Percentiles rank a stretch among this genome's conserved stretches.
Conservation (phyloP, 2,888 invertebrate genomes). For the Pseudococcus jackbeardsleyi region DNA sequence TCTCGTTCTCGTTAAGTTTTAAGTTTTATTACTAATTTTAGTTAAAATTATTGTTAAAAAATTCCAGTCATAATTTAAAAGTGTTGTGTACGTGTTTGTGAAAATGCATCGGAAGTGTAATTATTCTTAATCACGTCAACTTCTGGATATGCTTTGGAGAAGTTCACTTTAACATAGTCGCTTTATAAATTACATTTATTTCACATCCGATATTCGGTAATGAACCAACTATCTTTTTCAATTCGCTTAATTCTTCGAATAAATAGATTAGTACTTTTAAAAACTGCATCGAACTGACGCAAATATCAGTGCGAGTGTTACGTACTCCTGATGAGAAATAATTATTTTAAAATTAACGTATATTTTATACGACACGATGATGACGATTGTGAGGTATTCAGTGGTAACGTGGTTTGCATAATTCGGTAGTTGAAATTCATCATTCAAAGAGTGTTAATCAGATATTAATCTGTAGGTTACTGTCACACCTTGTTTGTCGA, state of each 20-base stretch:
- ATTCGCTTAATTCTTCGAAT: neutral
- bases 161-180: neutral
- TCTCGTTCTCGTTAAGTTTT: conserved; percentile 1
- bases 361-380: neutral
- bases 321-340: neutral
- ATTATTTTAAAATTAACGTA: neutral
- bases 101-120: neutral
- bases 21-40: neutral
- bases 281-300: neutral
- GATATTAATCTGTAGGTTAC: neutral
- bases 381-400: neutral
- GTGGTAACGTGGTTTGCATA: neutral
- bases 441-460: neutral
- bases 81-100: neutral
- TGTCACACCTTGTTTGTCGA: neutral
- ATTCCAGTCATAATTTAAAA: neutral
- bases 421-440: neutral
- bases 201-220: neutral
- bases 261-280: neutral
- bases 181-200: neutral
- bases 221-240: neutral
- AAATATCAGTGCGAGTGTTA: neutral
- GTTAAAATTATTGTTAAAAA: neutral
- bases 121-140: neutral
- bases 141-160: neutral